Base-by-base conservation (phyloP, 2,113 vertebrate species). In the Anhinga rufa region DNA sequence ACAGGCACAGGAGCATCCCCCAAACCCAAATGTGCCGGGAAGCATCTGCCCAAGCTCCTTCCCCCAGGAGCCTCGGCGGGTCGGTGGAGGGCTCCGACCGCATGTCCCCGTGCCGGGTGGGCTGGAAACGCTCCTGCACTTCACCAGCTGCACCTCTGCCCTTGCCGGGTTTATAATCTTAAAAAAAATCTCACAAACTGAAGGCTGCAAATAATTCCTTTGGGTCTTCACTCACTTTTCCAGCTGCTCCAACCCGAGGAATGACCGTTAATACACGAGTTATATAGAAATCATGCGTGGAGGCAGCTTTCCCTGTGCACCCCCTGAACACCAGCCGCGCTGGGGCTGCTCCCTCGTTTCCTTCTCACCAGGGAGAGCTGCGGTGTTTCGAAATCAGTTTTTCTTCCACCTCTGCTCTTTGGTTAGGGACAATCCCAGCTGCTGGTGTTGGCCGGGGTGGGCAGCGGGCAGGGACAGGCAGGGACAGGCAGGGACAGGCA, bases 221-320 rank as follows among this genome's bases (percentile, higher is more conserved):
- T 26, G 32, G 55, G 21, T 85, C 40, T 40, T 58, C 21, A 3
- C 4, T 52, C 2, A 0, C 32, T 68, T 71, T n/a, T 64, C 46
- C 36, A 40, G 12, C 34, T 60, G 31, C 36, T 44, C 38, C n/a
- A 34, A 1, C 24, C 17, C 2, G 0, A 69, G 55, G 58, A 38
- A 40, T 2, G 46, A 48, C 62, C 1, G 0, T 8, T n/a, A 26
- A 34, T 7, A 38, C 48, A 8, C 24, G 22, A 25, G 32, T 10
- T 18, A 16, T 2, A 6, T 0, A 51, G 74, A 58, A 70, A 58
- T 12, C 16, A 4, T 0, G 7, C 1, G 1, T 15, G 60, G 52
- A 0, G 3, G 75, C 64, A 62, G 31, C 55, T 70, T 60, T 52
- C 66, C 46, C 77, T 16, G 4, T 4, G 70, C 32, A 15, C 10